These are phyloP conservation scores for Anoplopoma fimbria DNA, from an alignment of 2,113 vertebrate genomes.

Conservation along the genomic window DNA sequence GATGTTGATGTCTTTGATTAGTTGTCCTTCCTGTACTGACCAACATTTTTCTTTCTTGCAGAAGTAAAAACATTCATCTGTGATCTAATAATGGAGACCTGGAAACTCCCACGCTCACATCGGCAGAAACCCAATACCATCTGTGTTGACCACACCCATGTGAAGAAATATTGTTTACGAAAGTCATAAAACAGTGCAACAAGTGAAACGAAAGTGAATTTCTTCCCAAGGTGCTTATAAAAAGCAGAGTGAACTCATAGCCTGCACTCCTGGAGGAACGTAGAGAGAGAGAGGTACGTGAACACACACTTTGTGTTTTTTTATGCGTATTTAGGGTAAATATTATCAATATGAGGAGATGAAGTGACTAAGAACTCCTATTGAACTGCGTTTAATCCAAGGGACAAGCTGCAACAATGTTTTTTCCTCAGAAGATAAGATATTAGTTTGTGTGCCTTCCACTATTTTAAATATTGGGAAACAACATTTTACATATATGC, in stretches of 20 bases:
- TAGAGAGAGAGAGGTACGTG: slow-evolving; percentile 32
- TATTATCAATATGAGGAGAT: background rate
- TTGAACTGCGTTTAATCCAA: too few relatives aligned
- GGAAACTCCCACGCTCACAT: background rate
- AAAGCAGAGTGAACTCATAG: background rate
- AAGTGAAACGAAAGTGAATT: slow-evolving; percentile 15
- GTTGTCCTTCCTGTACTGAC: background rate
- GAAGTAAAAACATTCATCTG: background rate
- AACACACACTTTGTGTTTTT: background rate
- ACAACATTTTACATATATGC: too few relatives aligned
- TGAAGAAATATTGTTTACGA: background rate
- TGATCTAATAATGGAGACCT: background rate
- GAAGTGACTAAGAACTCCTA: background rate
- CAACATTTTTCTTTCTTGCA: background rate
- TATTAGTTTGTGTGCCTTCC: background rate
- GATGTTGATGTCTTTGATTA: too few relatives aligned
- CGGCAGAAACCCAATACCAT: too few relatives aligned
- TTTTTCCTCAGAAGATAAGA: too few relatives aligned
- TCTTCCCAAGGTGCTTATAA: background rate
- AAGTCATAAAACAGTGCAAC: background rate
- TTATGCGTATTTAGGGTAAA: background rate
- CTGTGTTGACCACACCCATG: background rate
- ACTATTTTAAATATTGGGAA: too few relatives aligned
- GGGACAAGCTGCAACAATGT: too few relatives aligned
- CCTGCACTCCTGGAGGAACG: background rate